A percentile compares a stretch with the other conserved stretches of the same genome.
These are phyloP conservation scores for Ginglymostoma cirratum DNA, from an alignment of 2,113 vertebrate species.

Conservation along the genomic window DNA sequence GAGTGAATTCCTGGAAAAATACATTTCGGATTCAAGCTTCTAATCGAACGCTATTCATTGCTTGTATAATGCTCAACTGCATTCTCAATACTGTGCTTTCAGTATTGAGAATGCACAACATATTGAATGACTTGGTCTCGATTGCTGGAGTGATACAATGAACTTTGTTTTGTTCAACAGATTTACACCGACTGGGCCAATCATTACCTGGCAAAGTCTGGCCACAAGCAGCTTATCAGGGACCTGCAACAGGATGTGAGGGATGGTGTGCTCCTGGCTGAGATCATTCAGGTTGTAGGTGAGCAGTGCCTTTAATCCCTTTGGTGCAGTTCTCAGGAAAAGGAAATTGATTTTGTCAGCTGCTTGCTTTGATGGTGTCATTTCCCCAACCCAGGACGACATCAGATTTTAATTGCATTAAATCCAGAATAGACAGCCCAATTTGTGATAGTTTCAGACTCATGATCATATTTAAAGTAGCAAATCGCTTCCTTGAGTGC, in stretches of 20 bases:
- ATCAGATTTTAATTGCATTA: background rate
- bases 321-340: background rate
- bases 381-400: background rate
- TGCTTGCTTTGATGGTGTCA: background rate
- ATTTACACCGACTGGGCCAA: constrained; percentile 99
- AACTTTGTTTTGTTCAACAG: constrained; percentile 56
- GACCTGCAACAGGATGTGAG: constrained; percentile 95
- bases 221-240: constrained; percentile 91
- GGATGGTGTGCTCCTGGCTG: constrained; percentile 87
- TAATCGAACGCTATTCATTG: background rate
- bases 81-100: background rate
- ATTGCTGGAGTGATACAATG: constrained; percentile 1
- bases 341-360: background rate
- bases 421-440: background rate
- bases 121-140: background rate
- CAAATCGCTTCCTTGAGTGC: too few relatives aligned
- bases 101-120: background rate
- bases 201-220: constrained; percentile 92
- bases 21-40: background rate
- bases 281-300: constrained; percentile 98
- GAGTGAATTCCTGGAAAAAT: background rate
- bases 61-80: background rate
- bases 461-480: too few relatives aligned
- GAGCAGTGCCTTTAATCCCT: constrained; percentile 48
- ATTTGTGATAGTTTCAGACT: background rate